Evolutionary conservation across 1,140 invertebrate species (phyloP), one percentile per base, ranked within the genome.

Genomic region (Cyclina sinensis): DNA sequence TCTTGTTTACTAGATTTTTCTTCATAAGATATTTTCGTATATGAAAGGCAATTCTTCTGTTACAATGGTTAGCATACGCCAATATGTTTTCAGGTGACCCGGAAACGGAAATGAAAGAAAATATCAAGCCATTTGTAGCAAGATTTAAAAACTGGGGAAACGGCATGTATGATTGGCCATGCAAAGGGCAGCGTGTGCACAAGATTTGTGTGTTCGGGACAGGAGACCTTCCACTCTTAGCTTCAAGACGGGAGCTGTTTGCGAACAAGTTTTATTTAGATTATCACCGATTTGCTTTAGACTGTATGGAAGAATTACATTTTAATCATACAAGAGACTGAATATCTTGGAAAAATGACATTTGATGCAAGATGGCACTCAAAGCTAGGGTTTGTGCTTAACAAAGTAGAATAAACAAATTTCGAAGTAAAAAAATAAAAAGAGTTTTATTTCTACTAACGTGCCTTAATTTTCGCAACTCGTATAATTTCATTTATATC

Each of bases 271-370:
- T 95, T 86, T 93, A 94, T 73, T 27, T 87, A 18, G 86, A 93
- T 39, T 93, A 90, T 90, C 91, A 95, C 65, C 93, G 91, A 0
- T 65, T 91, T 27, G 91, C 93, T 1, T 82, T 95, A 5, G 89
- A 94, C n/a, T 95, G 95, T 91, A 73, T 95, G 59, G 93, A 94
- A 89, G 92, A 94, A 70, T 93, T 91, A 88, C 76, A 92, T 9
- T 70, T 76, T 57, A 92, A 93, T 78, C 91, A 84, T 70, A 90
- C 90, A 0, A 35, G 83, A n/a, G 83, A 85, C 35, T n/a, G 68
- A 85, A 74, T 85, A 74, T 62, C 30, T 85, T 21, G 83, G 83
- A 35, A 59, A 73, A 59, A 27, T 57, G 0, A 14, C 39, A 74
- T 85, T 85, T 21, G 83, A 85, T 46, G 30, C 32, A 35, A 51